Percentiles rank a stretch among this genome's conserved stretches.
Evolutionary conservation across 2,113 vertebrate species (phyloP).

Genomic region (Platycercus adscitus): DNA sequence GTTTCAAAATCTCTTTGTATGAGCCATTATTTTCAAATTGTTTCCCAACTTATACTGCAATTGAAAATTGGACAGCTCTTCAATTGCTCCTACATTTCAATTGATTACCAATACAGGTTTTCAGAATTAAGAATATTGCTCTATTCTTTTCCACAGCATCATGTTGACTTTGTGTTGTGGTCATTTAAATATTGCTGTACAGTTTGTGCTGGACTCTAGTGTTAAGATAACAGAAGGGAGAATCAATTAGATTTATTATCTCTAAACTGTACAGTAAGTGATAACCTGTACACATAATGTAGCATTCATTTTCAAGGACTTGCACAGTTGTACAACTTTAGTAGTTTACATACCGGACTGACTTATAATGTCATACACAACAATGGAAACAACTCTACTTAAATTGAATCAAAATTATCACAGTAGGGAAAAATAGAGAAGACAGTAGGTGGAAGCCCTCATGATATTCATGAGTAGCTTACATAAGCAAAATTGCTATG

Average conservation of each 20-base stretch:
- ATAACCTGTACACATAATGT: constrained; percentile 26
- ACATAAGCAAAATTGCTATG: background rate
- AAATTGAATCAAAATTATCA: background rate
- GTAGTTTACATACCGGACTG: background rate
- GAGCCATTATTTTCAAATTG: constrained; percentile 98
- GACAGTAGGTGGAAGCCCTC: background rate
- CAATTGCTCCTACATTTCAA: constrained; percentile 90
- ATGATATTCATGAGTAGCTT: background rate
- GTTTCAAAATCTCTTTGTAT: constrained; percentile 85
- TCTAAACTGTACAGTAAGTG: constrained; percentile 62
- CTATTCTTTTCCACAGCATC: constrained; percentile 75
- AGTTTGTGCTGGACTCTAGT: constrained; percentile 61
- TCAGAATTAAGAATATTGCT: constrained; percentile 84
- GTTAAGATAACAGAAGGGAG: constrained; percentile 77
- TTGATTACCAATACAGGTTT: constrained; percentile 97
- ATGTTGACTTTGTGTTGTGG: constrained; percentile 77
- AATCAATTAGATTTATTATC: constrained; percentile 85
- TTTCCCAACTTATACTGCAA: constrained; percentile 95
- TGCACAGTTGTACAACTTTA: background rate
- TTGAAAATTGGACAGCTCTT: constrained; percentile 98
- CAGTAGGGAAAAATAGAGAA: background rate
- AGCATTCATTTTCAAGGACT: constrained; percentile 71
- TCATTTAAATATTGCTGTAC: constrained; percentile 88
- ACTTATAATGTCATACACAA: background rate
- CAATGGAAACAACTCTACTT: background rate